phyloP scores from a whole-genome alignment of 2,797 vertebrate genomes.

The Lutjanus campechanus region DNA sequence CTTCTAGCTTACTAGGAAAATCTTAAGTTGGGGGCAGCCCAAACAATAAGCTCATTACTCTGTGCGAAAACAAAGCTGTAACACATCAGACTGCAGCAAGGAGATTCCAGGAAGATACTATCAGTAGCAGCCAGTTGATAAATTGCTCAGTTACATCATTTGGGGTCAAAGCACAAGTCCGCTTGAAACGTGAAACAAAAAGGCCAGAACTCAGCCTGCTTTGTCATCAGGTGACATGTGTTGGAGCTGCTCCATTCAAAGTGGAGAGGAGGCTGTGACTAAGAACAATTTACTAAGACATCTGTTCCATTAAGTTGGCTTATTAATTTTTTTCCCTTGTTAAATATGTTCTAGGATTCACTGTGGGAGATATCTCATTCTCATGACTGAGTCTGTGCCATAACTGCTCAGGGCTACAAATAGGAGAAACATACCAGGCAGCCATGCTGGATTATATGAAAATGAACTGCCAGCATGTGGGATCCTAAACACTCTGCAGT shows the following conservation, averaged over 20 bases:
- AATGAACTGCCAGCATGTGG: background rate
- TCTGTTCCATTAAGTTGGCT: background rate
- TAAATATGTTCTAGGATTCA: slow-evolving; percentile 2
- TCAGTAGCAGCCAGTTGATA: background rate
- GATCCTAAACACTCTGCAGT: slow-evolving; percentile 10
- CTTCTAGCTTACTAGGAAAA: too few species aligned
- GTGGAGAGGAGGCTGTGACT: background rate
- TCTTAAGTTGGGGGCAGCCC: too few species aligned
- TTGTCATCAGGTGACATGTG: slow-evolving; percentile 4
- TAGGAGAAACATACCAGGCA: background rate
- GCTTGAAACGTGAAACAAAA: slow-evolving; percentile 11
- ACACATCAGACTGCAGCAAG: background rate
- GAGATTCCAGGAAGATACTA: background rate
- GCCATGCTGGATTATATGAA: background rate
- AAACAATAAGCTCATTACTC: background rate
- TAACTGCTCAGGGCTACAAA: background rate
- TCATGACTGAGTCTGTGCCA: background rate
- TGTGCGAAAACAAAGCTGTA: background rate
- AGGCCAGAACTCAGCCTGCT: background rate
- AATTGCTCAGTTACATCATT: slow-evolving; percentile 22
- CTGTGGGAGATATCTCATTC: background rate
- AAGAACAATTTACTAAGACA: background rate
- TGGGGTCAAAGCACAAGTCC: slow-evolving; percentile 2
- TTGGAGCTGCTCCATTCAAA: background rate
- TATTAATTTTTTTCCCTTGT: background rate